Evolutionary conservation across 2,113 vertebrate genomes (phyloP), one percentile per base, ranked within the genome.

Genomic region (Rhagologus leucostigma): DNA sequence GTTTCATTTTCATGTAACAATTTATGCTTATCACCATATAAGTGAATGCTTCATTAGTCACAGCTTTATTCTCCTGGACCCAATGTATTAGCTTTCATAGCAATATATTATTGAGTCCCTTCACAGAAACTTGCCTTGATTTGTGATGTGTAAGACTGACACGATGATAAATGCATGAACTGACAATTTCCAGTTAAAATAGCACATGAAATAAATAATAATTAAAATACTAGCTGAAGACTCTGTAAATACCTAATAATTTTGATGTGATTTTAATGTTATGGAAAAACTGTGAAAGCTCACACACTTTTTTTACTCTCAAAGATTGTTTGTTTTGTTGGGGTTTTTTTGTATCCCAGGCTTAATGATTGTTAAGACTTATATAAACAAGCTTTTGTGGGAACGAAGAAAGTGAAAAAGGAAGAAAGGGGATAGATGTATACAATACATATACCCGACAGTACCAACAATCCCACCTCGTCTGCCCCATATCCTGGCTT

Each of bases 381-480:
- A 63, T 26, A 60, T 14, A 75, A 93, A 63, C 24, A 42, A 68
- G 19, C 1, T 60, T 80, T 68, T 62, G 42, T 78, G 9, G 6
- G 59, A 74, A 74, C 67, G 1, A 70, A 62, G 39, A 39, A 77
- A 67, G 32, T 44, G 35, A 29, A 52, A 77, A 93, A 47, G 32
- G 17, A 69, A 46, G 55, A 74, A 87, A 87, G 7, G 1, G 6
- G 10, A 27, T 27, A 67, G 41, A 90, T 50, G 14, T 26, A 55
- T 9, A 46, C 7, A 26, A 55, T 9, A 46, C 7, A 26, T 32
- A 52, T 3, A 70, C 7, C 12, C 49, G 32, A 53, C 16, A 70
- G 29, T 6, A 19, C 7, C 18, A 73, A 68, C 26, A 39, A 1
- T 3, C 9, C 14, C 15, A 33, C 2, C 3, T 32, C 0, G 0